Conservation (phyloP, 2,797 vertebrate species). For the Hapalemur alaotrensis region DNA sequence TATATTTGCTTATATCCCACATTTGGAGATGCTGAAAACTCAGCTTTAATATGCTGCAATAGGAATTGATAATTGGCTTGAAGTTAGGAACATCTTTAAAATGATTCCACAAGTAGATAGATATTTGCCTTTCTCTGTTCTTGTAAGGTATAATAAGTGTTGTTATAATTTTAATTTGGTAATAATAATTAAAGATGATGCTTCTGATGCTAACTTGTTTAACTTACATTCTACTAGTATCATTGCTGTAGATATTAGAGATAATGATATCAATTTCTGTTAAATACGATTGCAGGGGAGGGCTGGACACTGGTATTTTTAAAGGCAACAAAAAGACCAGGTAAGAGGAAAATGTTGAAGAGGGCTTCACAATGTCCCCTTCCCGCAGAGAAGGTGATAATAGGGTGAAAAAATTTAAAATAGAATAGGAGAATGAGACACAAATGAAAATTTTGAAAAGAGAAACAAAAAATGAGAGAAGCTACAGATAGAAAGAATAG, state of each 20-base stretch:
- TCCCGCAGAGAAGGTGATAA: neutral
- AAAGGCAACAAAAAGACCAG: neutral
- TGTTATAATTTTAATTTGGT: neutral
- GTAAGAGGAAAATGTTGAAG: neutral
- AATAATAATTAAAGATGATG: neutral
- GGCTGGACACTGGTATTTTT: neutral
- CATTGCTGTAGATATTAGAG: neutral
- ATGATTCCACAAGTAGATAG: neutral
- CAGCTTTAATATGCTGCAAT: neutral
- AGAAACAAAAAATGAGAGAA: neutral
- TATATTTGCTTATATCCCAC: neutral
- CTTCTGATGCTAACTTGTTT: neutral
- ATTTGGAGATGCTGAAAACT: constrained; percentile 1
- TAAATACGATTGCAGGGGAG: neutral
- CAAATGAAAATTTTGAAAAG: neutral
- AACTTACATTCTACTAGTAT: neutral
- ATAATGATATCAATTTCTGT: neutral
- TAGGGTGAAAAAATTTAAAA: neutral
- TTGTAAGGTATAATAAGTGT: neutral
- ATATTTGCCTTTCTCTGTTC: neutral
- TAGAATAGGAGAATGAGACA: neutral
- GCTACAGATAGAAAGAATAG: neutral
- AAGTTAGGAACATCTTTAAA: neutral
- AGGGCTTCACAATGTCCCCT: neutral
- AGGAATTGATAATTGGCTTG: neutral